Conservation (phyloP, 2,797 vertebrate genomes). For the Distichodus sexfasciatus region DNA sequence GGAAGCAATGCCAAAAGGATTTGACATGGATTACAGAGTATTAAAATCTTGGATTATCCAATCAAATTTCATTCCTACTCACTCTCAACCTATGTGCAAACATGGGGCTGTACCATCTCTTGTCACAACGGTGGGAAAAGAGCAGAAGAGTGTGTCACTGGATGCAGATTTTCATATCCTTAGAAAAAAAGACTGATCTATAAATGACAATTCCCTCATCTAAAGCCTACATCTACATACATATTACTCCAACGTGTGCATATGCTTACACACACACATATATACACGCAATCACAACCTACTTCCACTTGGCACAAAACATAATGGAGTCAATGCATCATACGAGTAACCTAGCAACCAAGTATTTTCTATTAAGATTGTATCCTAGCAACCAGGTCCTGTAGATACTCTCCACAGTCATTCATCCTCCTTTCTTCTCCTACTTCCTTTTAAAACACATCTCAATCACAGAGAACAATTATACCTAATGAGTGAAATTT, state of each 20-base stretch:
- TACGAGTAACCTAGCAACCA: conserved; percentile 75
- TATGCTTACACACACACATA: conserved; percentile 24
- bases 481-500: too few relatives aligned
- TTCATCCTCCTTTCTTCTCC: conserved; percentile 61
- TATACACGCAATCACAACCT: conserved; percentile 35
- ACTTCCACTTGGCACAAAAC: conserved; percentile 54
- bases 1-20: conserved; percentile 75
- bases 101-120: conserved; percentile 65
- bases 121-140: conserved; percentile 46
- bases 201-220: conserved; percentile 33
- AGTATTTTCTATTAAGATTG: conserved; percentile 67
- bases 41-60: conserved; percentile 89
- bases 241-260: neutral
- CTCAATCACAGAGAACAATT: too few relatives aligned
- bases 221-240: conserved; percentile 14
- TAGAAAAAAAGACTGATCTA: conserved; percentile 22
- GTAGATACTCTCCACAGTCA: conserved; percentile 59
- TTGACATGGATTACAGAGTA: conserved; percentile 77
- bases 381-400: conserved; percentile 69
- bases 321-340: conserved; percentile 72
- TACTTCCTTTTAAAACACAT: neutral
- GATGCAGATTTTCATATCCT: conserved; percentile 38
- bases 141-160: conserved; percentile 50
- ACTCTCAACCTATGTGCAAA: conserved; percentile 63
- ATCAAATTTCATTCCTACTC: conserved; percentile 73